Evolutionary conservation across 53 echinoderm and acorn worm genomes (phyloP).

Genomic region (Pentamera pediparva): DNA sequence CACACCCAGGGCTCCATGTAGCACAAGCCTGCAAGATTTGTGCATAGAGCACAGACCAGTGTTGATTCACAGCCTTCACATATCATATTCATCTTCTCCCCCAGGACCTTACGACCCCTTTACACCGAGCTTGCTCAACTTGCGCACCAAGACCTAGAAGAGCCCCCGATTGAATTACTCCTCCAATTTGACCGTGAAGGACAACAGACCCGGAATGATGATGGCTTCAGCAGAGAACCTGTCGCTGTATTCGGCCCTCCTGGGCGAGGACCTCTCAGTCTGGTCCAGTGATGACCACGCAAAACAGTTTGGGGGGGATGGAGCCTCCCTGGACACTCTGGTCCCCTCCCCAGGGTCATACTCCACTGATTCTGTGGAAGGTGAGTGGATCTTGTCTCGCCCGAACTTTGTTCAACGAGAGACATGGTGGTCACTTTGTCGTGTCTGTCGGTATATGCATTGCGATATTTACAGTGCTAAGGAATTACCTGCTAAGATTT

Average conservation of each 20-base stretch:
- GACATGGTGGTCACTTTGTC: not conserved
- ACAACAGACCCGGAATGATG: constrained; percentile 16
- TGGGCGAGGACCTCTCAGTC: constrained; percentile 24
- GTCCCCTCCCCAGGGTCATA: constrained; percentile 10
- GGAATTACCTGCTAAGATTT: too few relatives aligned
- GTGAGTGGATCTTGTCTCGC: not conserved
- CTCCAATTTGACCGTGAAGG: not conserved
- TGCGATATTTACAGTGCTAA: too few relatives aligned
- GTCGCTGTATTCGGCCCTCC: not conserved
- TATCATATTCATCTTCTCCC: not conserved
- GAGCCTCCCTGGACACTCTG: constrained; percentile 36
- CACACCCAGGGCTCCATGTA: too few relatives aligned
- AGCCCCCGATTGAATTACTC: constrained; percentile 3
- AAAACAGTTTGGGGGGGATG: constrained; percentile 15
- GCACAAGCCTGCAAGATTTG: not conserved
- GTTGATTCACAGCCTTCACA: not conserved
- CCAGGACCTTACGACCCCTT: constrained; percentile 3
- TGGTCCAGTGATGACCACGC: constrained; percentile 14
- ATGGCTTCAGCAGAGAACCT: constrained; percentile 16
- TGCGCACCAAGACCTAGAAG: constrained; percentile 5
- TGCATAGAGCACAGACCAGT: too few relatives aligned
- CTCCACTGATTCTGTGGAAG: too few relatives aligned
- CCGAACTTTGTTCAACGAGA: not conserved
- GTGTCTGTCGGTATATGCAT: too few relatives aligned
- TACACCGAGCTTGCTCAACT: constrained; percentile 26